These are phyloP conservation scores for Syngnathus scovelli DNA, from an alignment of 2,113 vertebrate species.

Conservation along the genomic window DNA sequence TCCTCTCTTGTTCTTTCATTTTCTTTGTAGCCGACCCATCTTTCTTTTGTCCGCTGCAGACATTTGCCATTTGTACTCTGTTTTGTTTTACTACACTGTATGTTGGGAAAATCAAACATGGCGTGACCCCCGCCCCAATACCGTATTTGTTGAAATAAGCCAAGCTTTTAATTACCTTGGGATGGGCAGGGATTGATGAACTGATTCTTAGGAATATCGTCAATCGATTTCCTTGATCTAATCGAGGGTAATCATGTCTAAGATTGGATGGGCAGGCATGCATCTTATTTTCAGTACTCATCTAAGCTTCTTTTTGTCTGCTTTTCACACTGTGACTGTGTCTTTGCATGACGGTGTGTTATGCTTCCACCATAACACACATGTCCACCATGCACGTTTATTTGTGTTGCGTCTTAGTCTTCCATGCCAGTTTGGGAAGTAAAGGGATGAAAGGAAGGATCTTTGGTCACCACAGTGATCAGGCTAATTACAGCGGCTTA, in stretches of 20 bases:
- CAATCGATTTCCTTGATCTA: neutral
- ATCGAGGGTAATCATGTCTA: neutral
- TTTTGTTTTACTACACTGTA: neutral
- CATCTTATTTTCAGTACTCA: slow-evolving; percentile 12
- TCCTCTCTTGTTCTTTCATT: slow-evolving; percentile 27
- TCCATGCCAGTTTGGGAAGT: slow-evolving; percentile 67
- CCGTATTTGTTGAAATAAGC: neutral
- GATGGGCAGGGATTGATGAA: neutral
- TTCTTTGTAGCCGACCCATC: slow-evolving; percentile 8
- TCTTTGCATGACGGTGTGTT: slow-evolving; percentile 24
- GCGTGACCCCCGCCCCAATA: neutral
- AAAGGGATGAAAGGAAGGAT: slow-evolving; percentile 69
- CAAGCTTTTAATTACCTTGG: neutral
- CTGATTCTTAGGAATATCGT: neutral
- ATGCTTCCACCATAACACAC: slow-evolving; percentile 27
- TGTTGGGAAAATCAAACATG: neutral
- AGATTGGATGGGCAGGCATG: neutral
- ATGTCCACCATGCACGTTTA: slow-evolving; percentile 30
- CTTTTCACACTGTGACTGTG: slow-evolving; percentile 18
- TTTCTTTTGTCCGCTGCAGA: neutral
- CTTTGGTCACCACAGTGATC: slow-evolving; percentile 68
- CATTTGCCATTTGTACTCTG: neutral
- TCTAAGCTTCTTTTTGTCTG: slow-evolving; percentile 36
- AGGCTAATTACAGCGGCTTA: slow-evolving; percentile 78
- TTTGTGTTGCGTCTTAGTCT: slow-evolving; percentile 40